These are phyloP conservation scores for Aphis gossypii DNA, from an alignment of 1,140 invertebrate genomes.

Conservation along the genomic window DNA sequence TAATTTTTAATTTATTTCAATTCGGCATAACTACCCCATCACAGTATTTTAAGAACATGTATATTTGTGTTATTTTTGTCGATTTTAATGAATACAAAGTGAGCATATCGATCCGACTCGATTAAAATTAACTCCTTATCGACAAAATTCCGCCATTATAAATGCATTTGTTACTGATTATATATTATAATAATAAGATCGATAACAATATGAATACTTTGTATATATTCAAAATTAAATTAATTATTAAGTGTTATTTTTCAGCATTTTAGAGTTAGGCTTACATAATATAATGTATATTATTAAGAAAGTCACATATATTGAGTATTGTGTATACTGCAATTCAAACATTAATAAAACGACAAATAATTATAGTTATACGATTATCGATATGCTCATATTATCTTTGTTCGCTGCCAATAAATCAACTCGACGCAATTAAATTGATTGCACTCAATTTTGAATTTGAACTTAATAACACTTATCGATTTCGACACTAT, in stretches of 20 bases:
- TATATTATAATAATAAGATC: not conserved
- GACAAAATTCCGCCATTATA: not conserved
- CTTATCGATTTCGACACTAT: not conserved
- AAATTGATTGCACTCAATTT: not conserved
- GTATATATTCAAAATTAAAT: not conserved
- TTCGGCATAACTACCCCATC: not conserved
- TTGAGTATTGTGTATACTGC: not conserved
- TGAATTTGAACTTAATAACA: not conserved
- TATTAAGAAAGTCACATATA: not conserved
- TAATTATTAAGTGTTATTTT: not conserved
- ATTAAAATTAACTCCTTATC: not conserved
- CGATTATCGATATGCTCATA: not conserved
- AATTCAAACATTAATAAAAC: not conserved
- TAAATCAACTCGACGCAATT: not conserved
- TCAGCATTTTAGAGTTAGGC: no score
- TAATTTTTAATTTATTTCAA: not conserved
- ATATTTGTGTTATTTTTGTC: not conserved
- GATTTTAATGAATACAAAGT: not conserved
- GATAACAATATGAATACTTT: not conserved
- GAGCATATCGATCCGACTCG: not conserved
- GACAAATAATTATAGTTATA: slow-evolving; percentile 14
- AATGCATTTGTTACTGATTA: not conserved
- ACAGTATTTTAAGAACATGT: not conserved
- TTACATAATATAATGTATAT: not conserved
- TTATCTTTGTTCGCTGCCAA: not conserved